Base-by-base conservation (phyloP, 1,140 invertebrate species). In the Pteromalus puparum region DNA sequence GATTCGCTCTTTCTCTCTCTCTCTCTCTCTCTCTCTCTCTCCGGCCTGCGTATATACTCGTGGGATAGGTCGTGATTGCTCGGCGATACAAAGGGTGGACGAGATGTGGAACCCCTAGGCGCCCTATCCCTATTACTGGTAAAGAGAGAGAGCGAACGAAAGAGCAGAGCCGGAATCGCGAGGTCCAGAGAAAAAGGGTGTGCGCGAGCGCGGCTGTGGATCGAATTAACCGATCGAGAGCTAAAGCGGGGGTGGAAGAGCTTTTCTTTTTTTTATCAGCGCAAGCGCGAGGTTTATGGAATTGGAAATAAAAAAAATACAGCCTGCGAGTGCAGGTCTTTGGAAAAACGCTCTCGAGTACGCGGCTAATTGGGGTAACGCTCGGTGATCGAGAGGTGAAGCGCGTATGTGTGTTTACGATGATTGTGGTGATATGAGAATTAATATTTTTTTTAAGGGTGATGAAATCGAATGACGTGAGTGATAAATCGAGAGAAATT, bases 21-120 rank as follows among this genome's bases (percentile, higher is more conserved):
- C 10, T 7, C 38, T 42, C 7, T 10, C 10, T 7, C 46, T 61
- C 72, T 42, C 7, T 10, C 10, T 7, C 38, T 42, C 7, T 10
- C 38, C 72, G 42, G 73, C 18, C 28, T 21, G 38, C 30, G 78
- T 81, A 73, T 46, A 81, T 81, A 73, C 70, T 88, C 81, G 88
- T 88, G 85, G 87, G 89, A 87, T 89, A 91, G 90, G 90, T 91
- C 91, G 89, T 91, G 90, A 92, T 92, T 92, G 90, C 91, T 91
- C 87, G 87, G 82, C 88, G 89, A 91, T 91, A 91, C 90, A 92
- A 91, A 92, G 90, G 90, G 89, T 90, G 91, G 91, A 91, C 90
- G 46, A 61, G 61, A 61, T 76, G 42, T 28, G 28, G 68, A 42
- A 79, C 48, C 82, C 82, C 76, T 80, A 81, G 83, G 86, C 67